phyloP scores from a whole-genome alignment of 2,113 vertebrate genomes.

The Zootoca vivipara region DNA sequence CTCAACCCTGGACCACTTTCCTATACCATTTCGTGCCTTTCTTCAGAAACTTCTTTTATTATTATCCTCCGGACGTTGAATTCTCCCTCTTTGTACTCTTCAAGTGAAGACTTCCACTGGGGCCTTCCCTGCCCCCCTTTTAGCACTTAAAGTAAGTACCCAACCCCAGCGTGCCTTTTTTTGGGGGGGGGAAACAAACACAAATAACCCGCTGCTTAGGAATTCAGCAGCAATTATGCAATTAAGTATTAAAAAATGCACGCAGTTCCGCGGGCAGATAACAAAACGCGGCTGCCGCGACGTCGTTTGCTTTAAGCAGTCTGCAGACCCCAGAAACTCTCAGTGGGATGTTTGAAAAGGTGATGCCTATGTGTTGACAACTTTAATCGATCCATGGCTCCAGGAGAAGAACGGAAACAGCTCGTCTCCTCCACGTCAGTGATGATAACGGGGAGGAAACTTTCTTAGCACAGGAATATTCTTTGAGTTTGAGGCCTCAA shows the following conservation, averaged over 20 bases:
- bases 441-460: slow-evolving; percentile 55
- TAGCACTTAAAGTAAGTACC: neutral
- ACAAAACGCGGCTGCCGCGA: slow-evolving; percentile 51
- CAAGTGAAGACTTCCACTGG: neutral
- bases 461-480: slow-evolving; percentile 54
- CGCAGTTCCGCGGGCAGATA: slow-evolving; percentile 59
- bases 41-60: neutral
- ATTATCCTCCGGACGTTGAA: too few species aligned
- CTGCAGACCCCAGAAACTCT: slow-evolving; percentile 61
- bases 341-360: slow-evolving; percentile 66
- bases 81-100: neutral
- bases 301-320: slow-evolving; percentile 56
- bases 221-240: slow-evolving; percentile 63
- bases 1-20: too few species aligned
- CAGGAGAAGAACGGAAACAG: slow-evolving; percentile 64
- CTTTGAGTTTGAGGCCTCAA: slow-evolving; percentile 5
- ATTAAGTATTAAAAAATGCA: slow-evolving; percentile 73
- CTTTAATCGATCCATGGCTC: slow-evolving; percentile 67
- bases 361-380: slow-evolving; percentile 63
- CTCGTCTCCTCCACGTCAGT: slow-evolving; percentile 54
- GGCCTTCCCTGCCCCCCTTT: neutral
- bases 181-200: slow-evolving; percentile 45
- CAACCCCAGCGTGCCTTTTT: slow-evolving; percentile 1
- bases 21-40: neutral
- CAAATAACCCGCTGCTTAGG: slow-evolving; percentile 39